Conservation (phyloP, 2,113 vertebrate genomes). For the Callipepla californica region DNA sequence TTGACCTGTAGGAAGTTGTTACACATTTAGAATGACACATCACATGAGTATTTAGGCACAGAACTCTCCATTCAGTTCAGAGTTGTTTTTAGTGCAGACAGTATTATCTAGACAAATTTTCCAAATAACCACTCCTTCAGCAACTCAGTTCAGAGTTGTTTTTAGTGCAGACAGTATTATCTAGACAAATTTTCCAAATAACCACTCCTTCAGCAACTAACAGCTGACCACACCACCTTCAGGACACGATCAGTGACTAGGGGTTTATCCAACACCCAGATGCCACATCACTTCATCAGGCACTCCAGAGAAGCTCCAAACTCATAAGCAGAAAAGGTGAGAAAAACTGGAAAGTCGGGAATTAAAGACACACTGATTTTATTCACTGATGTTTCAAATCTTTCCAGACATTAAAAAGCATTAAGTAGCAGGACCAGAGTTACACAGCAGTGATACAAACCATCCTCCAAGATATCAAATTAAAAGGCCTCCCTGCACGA, state of each 20-base stretch:
- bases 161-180: background rate
- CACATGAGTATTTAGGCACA: background rate
- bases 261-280: background rate
- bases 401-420: background rate
- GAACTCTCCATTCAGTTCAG: background rate
- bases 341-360: background rate
- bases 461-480: background rate
- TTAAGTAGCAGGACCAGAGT: background rate
- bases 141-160: background rate
- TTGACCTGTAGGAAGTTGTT: slow-evolving; percentile 84
- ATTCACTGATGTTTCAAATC: background rate
- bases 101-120: background rate
- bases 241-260: background rate
- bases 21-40: slow-evolving; percentile 2
- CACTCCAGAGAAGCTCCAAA: background rate
- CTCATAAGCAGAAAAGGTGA: background rate
- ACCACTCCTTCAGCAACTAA: background rate
- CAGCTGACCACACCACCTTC: background rate
- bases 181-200: background rate
- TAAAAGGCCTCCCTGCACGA: background rate
- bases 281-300: background rate
- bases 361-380: background rate
- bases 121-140: background rate
- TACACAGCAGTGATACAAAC: background rate
- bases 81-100: background rate